These are phyloP conservation scores for Ophonus ardosiacus DNA, from an alignment of 2,888 invertebrate genomes.

Conservation along the genomic window DNA sequence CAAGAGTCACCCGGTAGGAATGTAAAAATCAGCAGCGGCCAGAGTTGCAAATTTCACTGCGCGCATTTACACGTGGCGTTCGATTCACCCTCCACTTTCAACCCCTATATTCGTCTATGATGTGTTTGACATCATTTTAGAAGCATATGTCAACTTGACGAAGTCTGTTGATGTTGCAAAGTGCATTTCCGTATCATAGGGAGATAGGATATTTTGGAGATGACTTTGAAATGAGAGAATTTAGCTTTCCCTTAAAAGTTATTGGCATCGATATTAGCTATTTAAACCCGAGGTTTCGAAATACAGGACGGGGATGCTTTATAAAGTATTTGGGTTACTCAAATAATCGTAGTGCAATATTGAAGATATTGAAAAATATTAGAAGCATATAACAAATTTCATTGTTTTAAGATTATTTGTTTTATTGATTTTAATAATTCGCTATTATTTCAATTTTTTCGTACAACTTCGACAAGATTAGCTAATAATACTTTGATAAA, in stretches of 20 bases:
- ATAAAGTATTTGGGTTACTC: neutral
- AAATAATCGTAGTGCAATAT: too few relatives aligned
- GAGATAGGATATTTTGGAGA: neutral
- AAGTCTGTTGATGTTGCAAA: conserved; percentile 9
- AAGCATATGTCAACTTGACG: conserved; percentile 24
- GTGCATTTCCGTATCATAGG: conserved; percentile 15
- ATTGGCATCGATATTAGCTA: neutral
- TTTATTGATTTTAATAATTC: too few relatives aligned
- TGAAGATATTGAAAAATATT: too few relatives aligned
- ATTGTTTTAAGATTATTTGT: too few relatives aligned
- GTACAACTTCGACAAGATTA: too few relatives aligned
- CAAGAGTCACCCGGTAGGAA: neutral
- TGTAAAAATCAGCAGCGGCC: neutral
- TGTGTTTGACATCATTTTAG: conserved; percentile 35
- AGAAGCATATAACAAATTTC: too few relatives aligned
- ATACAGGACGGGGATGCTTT: neutral
- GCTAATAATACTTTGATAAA: too few relatives aligned
- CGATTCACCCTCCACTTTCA: conserved; percentile 11
- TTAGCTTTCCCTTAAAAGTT: neutral
- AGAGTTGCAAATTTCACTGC: conserved; percentile 12
- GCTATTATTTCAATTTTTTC: too few relatives aligned
- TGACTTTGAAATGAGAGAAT: neutral
- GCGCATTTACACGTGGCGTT: conserved; percentile 8
- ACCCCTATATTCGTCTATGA: neutral
- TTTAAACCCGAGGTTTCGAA: neutral